Conservation (phyloP, 2,113 vertebrate species). For the Xenus cinereus region DNA sequence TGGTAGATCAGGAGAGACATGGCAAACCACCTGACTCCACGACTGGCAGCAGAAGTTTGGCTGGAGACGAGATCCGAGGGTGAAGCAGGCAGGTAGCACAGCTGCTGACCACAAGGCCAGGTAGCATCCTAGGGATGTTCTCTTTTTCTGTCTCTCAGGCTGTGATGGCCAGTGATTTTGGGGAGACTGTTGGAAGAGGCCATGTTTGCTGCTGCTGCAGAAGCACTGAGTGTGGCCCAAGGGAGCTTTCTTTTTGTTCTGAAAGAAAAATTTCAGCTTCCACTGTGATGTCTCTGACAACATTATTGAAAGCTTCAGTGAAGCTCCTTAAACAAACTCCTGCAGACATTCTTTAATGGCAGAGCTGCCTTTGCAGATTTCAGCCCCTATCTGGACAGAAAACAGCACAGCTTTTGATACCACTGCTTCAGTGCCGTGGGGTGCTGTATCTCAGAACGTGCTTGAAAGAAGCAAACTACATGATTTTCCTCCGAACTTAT, state of each 20-base stretch:
- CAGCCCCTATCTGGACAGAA: background rate
- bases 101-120: background rate
- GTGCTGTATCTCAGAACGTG: background rate
- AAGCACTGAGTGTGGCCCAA: background rate
- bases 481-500: background rate
- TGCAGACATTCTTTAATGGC: background rate
- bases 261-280: background rate
- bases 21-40: background rate
- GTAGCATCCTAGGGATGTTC: background rate
- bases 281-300: background rate
- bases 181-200: background rate
- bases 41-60: background rate
- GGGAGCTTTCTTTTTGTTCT: background rate
- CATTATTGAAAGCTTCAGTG: background rate
- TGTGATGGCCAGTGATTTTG: background rate
- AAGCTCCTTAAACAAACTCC: background rate
- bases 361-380: background rate
- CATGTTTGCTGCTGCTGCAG: background rate
- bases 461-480: background rate
- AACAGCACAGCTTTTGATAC: background rate
- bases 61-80: background rate
- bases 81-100: background rate
- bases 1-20: background rate
- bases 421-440: accelerated
- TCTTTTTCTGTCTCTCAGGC: background rate